Conservation (phyloP, 2,888 invertebrate species). For the Tridacna crocea region DNA sequence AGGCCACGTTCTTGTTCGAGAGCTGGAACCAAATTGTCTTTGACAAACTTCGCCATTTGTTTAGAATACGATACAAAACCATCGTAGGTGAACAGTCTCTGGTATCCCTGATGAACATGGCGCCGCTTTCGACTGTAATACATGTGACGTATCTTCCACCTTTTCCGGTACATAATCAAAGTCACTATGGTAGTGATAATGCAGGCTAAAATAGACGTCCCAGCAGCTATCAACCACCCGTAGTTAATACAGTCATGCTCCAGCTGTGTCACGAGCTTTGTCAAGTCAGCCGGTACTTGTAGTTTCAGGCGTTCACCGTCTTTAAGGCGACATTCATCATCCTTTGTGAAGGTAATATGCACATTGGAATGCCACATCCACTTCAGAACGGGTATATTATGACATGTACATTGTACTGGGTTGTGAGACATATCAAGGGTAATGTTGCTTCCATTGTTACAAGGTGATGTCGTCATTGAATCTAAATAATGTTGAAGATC, state of each 20-base stretch:
- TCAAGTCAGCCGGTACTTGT: no score
- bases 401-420: constrained; percentile 48
- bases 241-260: constrained; percentile 14
- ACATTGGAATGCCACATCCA: constrained; percentile 37
- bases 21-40: constrained; percentile 43
- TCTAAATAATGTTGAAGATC: constrained; percentile 27
- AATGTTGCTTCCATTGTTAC: constrained; percentile 1
- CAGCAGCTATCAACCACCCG: constrained; percentile 2
- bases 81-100: constrained; percentile 57
- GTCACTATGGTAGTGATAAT: constrained; percentile 14
- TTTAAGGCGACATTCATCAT: constrained; percentile 6
- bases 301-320: constrained; percentile 3
- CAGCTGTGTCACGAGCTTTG: neutral
- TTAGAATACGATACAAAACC: constrained; percentile 58
- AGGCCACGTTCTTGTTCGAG: constrained; percentile 42
- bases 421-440: constrained; percentile 34
- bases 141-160: constrained; percentile 56
- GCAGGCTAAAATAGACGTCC: neutral
- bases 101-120: constrained; percentile 42
- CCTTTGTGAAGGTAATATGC: neutral
- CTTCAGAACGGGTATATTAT: constrained; percentile 41
- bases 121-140: constrained; percentile 48
- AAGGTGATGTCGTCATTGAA: neutral
- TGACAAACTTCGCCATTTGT: constrained; percentile 44
- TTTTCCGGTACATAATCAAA: constrained; percentile 36